Evolutionary conservation across 2,797 vertebrate species (phyloP).

Genomic region (Poeciliopsis gracilis): DNA sequence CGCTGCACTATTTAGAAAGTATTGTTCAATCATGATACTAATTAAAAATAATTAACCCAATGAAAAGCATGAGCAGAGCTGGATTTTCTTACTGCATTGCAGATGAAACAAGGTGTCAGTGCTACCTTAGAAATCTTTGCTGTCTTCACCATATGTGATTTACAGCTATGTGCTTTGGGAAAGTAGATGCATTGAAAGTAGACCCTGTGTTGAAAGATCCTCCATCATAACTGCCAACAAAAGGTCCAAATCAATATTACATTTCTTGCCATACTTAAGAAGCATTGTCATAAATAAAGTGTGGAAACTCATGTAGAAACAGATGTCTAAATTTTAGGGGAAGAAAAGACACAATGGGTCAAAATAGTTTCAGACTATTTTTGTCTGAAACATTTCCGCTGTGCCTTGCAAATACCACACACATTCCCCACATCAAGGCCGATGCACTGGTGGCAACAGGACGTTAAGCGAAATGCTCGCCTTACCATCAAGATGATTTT

Average conservation of each 20-base stretch:
- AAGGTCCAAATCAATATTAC: neutral
- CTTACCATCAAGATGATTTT: neutral
- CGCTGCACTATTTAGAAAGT: neutral
- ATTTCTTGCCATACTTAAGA: neutral
- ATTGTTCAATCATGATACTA: neutral
- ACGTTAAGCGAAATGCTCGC: neutral
- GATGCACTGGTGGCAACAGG: neutral
- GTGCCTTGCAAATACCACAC: neutral
- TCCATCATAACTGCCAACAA: neutral
- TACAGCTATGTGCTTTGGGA: neutral
- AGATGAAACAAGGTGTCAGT: neutral
- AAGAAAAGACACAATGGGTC: neutral
- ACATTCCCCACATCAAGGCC: neutral
- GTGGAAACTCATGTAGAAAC: neutral
- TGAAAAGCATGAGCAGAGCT: neutral
- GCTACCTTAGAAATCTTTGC: neutral
- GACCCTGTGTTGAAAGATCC: neutral
- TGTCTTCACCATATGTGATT: neutral
- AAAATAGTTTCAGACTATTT: neutral
- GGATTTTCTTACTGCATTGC: slow-evolving; percentile 3
- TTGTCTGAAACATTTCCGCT: neutral
- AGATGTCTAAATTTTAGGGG: neutral
- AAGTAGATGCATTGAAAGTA: neutral
- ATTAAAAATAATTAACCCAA: neutral
- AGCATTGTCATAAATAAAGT: neutral